These are phyloP conservation scores for Eclectus roratus DNA, from an alignment of 2,113 vertebrate species.

Conservation along the genomic window DNA sequence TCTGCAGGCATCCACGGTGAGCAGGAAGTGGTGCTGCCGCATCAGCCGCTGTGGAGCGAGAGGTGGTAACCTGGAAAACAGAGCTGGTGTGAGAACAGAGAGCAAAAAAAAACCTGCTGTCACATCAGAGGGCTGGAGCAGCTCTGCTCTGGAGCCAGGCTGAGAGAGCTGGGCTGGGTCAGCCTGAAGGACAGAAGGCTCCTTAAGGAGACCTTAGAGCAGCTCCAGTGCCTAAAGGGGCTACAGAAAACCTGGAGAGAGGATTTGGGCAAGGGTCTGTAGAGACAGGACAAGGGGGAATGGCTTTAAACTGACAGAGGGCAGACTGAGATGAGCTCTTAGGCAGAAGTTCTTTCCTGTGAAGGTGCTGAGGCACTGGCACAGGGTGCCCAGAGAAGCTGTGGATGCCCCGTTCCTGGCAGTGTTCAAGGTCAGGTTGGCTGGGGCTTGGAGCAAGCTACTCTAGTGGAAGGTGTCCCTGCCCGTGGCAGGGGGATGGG, in stretches of 20 bases:
- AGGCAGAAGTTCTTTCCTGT: no score
- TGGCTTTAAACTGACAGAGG: no score
- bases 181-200: neutral
- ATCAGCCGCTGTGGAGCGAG: neutral
- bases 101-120: neutral
- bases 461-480: neutral
- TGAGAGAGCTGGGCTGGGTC: neutral
- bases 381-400: no score
- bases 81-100: neutral
- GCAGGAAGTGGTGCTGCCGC: neutral
- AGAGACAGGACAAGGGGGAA: neutral
- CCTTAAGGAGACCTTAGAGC: neutral
- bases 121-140: neutral
- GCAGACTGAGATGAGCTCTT: no score
- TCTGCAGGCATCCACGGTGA: neutral
- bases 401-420: no score
- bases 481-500: neutral
- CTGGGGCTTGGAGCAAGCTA: neutral
- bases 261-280: neutral
- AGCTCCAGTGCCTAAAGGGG: neutral
- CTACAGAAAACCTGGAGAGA: neutral
- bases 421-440: no score
- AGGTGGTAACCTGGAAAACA: neutral
- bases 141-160: neutral
- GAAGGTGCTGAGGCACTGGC: no score